Evolutionary conservation across 2,797 vertebrate species (phyloP), one percentile per base, ranked within the genome.

Genomic region (Lindbergichthys nudifrons): DNA sequence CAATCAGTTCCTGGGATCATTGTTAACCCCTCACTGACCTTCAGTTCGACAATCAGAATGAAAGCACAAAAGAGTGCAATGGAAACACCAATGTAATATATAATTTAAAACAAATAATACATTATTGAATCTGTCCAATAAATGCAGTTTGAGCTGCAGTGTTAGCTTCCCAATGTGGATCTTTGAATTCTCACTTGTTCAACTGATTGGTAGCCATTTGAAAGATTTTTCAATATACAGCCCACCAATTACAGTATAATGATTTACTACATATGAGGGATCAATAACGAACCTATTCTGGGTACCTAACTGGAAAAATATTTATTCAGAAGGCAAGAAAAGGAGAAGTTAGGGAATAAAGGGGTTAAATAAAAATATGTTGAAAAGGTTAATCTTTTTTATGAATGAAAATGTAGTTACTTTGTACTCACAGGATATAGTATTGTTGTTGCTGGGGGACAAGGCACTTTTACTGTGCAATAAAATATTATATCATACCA

Each of bases 1-100:
- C 65, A 36, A 9, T 36, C 54, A 43, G 26, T 60, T 77, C 65
- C 73, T 53, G 54, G 59, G 59, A 69, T 72, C 65, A 42, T 2
- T 58, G 80, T 59, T 54, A 50, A 32, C 63, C 47, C 58, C 58
- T 10, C 15, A 50, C 15, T 52, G 77, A 75, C 71, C 70, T 82
- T 71, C 23, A 8, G 42, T 53, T 75, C 66, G 18, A 73, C 47
- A 19, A 46, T 60, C 18, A 3, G 48, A 70, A 18, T 41, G 11
- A 62, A 75, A 77, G 43, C 58, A 65, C 68, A 2, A 41, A 0
- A 21, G 21, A 80, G 43, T 46, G 51, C 65, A 4, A 42, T 2
- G 32, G 19, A 71, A 72, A 51, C 1, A 13, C 51, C 60, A 15
- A 23, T 39, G 6, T 11, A 48, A 30, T n/a, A 51, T 26, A 42